These are phyloP conservation scores for Peromyscus melanophrys DNA, from an alignment of 2,797 vertebrate species.

Conservation along the genomic window DNA sequence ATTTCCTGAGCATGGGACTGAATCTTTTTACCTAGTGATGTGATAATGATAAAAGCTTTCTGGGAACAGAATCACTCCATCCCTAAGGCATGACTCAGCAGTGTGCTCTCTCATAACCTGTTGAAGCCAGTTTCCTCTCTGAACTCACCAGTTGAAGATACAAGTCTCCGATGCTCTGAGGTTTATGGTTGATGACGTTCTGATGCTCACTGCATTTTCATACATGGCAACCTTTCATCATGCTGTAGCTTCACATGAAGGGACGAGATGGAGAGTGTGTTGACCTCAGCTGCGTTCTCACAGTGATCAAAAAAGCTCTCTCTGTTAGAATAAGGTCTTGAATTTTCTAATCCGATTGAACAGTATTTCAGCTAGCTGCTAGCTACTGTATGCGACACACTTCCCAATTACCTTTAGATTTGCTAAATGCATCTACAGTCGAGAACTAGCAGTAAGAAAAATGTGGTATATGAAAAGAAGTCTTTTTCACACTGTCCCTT, in stretches of 20 bases:
- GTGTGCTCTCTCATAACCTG: background rate
- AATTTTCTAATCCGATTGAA: slow-evolving; percentile 60
- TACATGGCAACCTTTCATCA: slow-evolving; percentile 37
- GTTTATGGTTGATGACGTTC: slow-evolving; percentile 11
- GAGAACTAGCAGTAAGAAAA: slow-evolving; percentile 36
- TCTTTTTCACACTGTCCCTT: slow-evolving; percentile 60
- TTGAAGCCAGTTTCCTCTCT: background rate
- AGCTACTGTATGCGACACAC: slow-evolving; percentile 3
- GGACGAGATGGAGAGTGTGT: background rate
- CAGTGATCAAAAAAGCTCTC: slow-evolving; percentile 24
- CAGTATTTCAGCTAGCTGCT: slow-evolving; percentile 60
- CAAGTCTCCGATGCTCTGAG: background rate
- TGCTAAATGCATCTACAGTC: slow-evolving; percentile 64
- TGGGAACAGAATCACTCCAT: background rate
- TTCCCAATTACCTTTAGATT: slow-evolving; percentile 68
- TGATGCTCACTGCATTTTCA: slow-evolving; percentile 33
- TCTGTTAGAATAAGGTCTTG: slow-evolving; percentile 51
- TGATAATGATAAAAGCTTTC: background rate
- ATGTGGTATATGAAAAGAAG: slow-evolving; percentile 58
- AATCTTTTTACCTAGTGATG: background rate
- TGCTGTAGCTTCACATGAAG: slow-evolving; percentile 49
- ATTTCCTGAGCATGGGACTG: background rate
- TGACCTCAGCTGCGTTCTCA: slow-evolving; percentile 56
- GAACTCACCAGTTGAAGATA: background rate
- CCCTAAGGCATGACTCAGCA: background rate